Evolutionary conservation across 2,888 invertebrate species (phyloP).

Genomic region (Euphydryas editha): DNA sequence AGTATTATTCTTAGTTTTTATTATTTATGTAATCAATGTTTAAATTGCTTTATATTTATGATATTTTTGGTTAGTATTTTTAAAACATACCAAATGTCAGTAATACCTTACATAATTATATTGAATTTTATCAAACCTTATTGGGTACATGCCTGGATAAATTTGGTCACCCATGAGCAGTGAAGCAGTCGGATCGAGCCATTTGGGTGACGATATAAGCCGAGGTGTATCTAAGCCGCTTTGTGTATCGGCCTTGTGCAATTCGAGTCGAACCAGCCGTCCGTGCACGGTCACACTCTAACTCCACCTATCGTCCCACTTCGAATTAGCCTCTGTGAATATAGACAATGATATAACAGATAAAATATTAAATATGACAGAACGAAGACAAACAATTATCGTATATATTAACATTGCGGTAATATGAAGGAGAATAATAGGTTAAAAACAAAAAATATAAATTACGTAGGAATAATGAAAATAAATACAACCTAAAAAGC

Average conservation of each 20-base stretch:
- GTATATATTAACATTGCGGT: too few relatives aligned
- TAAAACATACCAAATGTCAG: too few relatives aligned
- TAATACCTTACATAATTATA: too few relatives aligned
- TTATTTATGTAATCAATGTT: too few relatives aligned
- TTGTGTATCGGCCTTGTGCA: conserved; percentile 34
- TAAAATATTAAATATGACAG: neutral
- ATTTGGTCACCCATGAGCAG: conserved; percentile 6
- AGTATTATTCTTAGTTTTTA: too few relatives aligned
- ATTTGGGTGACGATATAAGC: conserved; percentile 12
- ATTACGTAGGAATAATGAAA: too few relatives aligned
- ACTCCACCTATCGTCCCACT: conserved; percentile 30
- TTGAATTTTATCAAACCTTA: neutral
- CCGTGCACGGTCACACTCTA: conserved; percentile 34
- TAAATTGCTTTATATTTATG: too few relatives aligned
- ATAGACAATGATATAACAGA: conserved; percentile 1
- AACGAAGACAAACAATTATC: too few relatives aligned
- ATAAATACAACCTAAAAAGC: too few relatives aligned
- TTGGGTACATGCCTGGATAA: neutral
- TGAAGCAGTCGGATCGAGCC: conserved; percentile 20
- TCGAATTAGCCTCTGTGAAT: conserved; percentile 17
- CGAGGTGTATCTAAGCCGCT: conserved; percentile 28
- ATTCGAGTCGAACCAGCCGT: conserved; percentile 28
- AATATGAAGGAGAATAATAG: too few relatives aligned
- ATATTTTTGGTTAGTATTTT: too few relatives aligned
- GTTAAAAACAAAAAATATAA: too few relatives aligned